Conservation (phyloP, 2,888 invertebrate species). For the Entomobrya multifasciata region DNA sequence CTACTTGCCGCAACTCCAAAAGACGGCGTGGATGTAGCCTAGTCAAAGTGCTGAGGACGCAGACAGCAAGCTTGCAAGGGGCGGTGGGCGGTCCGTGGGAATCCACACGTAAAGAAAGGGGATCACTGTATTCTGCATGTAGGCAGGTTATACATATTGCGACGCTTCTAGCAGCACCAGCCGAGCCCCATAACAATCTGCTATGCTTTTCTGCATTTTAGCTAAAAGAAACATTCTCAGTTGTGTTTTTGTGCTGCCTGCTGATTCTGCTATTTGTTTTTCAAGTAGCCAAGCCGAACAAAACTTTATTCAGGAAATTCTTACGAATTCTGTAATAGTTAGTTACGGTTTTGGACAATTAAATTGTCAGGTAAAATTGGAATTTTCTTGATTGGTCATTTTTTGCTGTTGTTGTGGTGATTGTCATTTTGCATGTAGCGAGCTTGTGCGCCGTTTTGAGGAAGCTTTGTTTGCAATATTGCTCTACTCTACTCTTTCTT, state of each 20-base stretch:
- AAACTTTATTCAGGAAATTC: not conserved
- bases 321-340: not conserved
- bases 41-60: slow-evolving; percentile 36
- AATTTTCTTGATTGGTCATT: no score
- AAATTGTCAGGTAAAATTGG: no score
- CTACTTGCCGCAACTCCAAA: slow-evolving; percentile 27
- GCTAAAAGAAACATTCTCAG: slow-evolving; percentile 23
- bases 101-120: no score
- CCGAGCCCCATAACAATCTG: not conserved
- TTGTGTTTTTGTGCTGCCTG: slow-evolving; percentile 35
- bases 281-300: not conserved
- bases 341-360: no score
- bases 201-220: slow-evolving; percentile 14
- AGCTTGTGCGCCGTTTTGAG: no score
- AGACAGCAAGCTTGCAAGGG: not conserved
- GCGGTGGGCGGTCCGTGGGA: slow-evolving; percentile 9
- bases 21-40: slow-evolving; percentile 62
- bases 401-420: no score
- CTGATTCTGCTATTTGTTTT: slow-evolving; percentile 35
- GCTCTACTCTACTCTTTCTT: no score
- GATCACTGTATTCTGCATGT: no score
- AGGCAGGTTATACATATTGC: not conserved
- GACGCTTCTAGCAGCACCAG: slow-evolving; percentile 46
- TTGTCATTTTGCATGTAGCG: no score
- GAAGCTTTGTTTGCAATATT: no score